A percentile compares a stretch with the other conserved stretches of the same genome.
phyloP scores from a whole-genome alignment of 1,140 invertebrate genomes.

The Chymomyza costata region DNA sequence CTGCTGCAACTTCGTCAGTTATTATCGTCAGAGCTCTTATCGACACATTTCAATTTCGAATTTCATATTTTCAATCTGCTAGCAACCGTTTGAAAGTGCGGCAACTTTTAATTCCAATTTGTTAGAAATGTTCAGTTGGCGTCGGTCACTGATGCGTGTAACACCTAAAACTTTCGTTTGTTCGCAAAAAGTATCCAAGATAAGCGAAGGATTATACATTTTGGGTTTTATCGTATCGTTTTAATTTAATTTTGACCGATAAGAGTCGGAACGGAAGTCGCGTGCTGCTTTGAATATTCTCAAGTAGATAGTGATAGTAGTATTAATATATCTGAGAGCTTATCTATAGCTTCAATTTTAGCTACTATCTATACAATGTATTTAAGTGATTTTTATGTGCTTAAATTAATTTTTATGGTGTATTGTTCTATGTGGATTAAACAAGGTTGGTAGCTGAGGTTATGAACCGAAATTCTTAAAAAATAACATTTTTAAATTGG shows the following conservation, averaged over 20 bases:
- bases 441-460: constrained; percentile 46
- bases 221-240: constrained; percentile 11
- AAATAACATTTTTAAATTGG: no score
- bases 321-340: constrained; percentile 17
- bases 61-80: constrained; percentile 45
- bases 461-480: constrained; percentile 11
- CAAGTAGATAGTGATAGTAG: no score
- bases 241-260: constrained; percentile 64
- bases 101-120: constrained; percentile 50
- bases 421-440: constrained; percentile 14
- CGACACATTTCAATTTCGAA: constrained; percentile 6
- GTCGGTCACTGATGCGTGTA: constrained; percentile 54
- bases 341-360: neutral
- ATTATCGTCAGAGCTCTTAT: constrained; percentile 15
- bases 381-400: constrained; percentile 20
- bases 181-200: constrained; percentile 8
- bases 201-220: constrained; percentile 15
- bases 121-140: constrained; percentile 44
- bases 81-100: constrained; percentile 33
- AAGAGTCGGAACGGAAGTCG: constrained; percentile 25
- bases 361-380: constrained; percentile 27
- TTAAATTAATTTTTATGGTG: constrained; percentile 24
- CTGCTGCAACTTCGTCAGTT: no score
- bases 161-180: constrained; percentile 17
- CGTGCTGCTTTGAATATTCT: no score